Evolutionary conservation across 1,140 invertebrate genomes (phyloP), one percentile per base, ranked within the genome.

Genomic region (Drosophila pseudoananassae): DNA sequence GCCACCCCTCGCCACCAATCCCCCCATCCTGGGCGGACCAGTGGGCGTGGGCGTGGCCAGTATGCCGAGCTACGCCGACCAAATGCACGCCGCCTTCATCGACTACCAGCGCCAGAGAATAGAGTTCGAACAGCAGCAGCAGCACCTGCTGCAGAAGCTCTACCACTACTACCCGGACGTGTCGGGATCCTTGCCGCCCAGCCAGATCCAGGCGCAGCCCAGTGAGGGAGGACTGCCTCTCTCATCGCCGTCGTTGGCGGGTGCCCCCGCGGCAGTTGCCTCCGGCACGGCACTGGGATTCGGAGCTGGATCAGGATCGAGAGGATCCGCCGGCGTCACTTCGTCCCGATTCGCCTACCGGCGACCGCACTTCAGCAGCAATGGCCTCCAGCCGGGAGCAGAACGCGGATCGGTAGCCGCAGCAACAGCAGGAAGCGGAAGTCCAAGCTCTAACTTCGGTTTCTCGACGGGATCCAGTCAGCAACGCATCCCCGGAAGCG

Each of bases 121-220:
- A 27, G 76, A 75, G 29, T 78, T 89, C 25, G 84, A 89, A 49
- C 75, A 90, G 60, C 84, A 87, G 25, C 89, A 91, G 52, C 72
- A 91, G 5, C 81, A 88, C 15, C 33, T 88, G 58, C 72, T 89
- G 4, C 68, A 84, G 38, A 78, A 78, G 43, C 66, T 89, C 31
- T 81, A 90, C 53, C 54, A 55, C 6, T 49, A 70, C 73, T 71
- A 80, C 45, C 79, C 79, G 10, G 82, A 87, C 50, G 65, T 81
- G 3, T 78, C 85, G 10, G 53, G 9, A 15, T 29, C 54, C 0
- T 50, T 40, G 17, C 50, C 54, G 9, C 69, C 49, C 0, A 23
- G 49, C 9, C 66, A 63, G 27, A 3, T 15, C 5, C 49, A 55
- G 33, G 0, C 27, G n/a, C 36, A 47, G 49, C 1, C 45, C 12